Base-by-base conservation (phyloP, 2,797 vertebrate genomes). In the Pogonophryne albipinna region DNA sequence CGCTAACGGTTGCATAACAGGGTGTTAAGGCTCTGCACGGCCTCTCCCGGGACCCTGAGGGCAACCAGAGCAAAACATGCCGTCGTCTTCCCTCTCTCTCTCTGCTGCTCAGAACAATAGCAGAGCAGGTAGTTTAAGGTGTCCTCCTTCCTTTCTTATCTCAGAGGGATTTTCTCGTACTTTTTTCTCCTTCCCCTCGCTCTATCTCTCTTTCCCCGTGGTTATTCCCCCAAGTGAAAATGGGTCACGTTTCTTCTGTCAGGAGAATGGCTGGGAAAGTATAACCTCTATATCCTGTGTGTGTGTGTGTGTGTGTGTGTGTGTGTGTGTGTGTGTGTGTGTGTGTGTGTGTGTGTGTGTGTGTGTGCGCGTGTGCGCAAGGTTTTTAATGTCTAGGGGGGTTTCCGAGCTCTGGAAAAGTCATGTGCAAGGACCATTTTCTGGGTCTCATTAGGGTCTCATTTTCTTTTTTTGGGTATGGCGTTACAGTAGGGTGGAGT, bases 211-310 rank as follows among this genome's bases (percentile, higher is more conserved):
- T 49, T 64, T 82, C 83, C 72, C 71, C 41, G 46, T 80, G 84
- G 73, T 86, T 86, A 64, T 84, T 87, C 83, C 83, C 85, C 82
- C 83, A 16, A 51, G 83, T 87, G 67, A 87, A 94, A 94, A 92
- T 93, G 86, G 93, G 93, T 93, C 92, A 93, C 89, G 87, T 92
- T 90, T 79, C 79, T 74, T 87, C 65, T 80, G 70, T 86, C 79
- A 83, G 70, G 78, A 86, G 78, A 77, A 85, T 61, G 67, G 73
- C 82, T 74, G 58, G 73, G 74, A 74, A 83, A 81, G 83, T 87
- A 87, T 88, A 83, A 80, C 87, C 89, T 75, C 62, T 74, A 71
- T 10, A 61, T 79, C 45, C 4, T 44, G 42, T 45, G 44, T 68
- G 44, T 66, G 23, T 31, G 19, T 46, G 41, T 27, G 27, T 27